These are phyloP conservation scores for Vimba vimba DNA, from an alignment of 2,113 vertebrate species.

Conservation along the genomic window DNA sequence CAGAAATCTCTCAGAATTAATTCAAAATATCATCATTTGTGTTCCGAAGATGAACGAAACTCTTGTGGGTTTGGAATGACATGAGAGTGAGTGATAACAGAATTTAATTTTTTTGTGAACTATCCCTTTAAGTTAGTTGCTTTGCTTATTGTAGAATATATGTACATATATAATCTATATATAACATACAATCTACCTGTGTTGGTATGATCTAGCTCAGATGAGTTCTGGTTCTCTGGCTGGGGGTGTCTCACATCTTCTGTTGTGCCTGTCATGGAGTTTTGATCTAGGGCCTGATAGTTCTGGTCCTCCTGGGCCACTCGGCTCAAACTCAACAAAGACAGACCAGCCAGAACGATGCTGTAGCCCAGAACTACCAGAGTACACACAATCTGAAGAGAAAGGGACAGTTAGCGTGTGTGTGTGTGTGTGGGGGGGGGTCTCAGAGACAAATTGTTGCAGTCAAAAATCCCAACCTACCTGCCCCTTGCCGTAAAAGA, in stretches of 20 bases:
- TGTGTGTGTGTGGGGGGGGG: background rate
- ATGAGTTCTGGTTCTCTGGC: slow-evolving; percentile 60
- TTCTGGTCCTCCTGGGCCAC: slow-evolving; percentile 74
- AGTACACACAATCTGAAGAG: slow-evolving; percentile 85
- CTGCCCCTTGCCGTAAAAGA: slow-evolving; percentile 94
- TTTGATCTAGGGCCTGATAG: slow-evolving; percentile 84
- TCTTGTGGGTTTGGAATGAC: background rate
- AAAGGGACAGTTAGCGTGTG: background rate
- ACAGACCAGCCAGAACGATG: slow-evolving; percentile 83
- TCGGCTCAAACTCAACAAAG: slow-evolving; percentile 91
- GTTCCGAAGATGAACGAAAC: background rate
- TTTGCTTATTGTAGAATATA: background rate
- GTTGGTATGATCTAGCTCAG: slow-evolving; percentile 51
- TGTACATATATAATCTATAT: background rate
- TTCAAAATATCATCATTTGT: too few species aligned
- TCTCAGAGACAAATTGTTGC: background rate
- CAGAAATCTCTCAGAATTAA: too few species aligned
- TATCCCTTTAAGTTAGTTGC: background rate
- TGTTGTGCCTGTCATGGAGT: slow-evolving; percentile 67
- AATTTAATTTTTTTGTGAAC: background rate
- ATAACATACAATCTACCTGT: slow-evolving; percentile 65
- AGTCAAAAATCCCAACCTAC: slow-evolving; percentile 66
- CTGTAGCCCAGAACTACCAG: slow-evolving; percentile 84
- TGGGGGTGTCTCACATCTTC: slow-evolving; percentile 71
- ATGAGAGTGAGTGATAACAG: background rate